Percentiles rank a stretch among this genome's conserved stretches.
Conservation (phyloP, 2,888 invertebrate genomes). For the Drosophila leonis region DNA sequence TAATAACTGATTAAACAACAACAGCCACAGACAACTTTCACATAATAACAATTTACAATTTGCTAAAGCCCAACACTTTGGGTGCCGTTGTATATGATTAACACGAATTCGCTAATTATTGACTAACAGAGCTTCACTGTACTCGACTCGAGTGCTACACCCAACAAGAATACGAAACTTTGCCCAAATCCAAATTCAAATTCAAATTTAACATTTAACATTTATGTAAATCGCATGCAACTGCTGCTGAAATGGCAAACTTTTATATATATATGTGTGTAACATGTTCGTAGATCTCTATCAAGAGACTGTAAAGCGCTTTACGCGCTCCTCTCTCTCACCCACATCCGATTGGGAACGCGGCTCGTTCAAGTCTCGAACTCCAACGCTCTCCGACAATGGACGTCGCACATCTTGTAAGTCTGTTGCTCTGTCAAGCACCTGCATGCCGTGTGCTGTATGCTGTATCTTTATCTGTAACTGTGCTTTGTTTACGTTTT, state of each 20-base stretch:
- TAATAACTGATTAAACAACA: conserved; percentile 65
- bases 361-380: conserved; percentile 69
- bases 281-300: conserved; percentile 74
- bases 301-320: conserved; percentile 83
- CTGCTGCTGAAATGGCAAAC: conserved; percentile 13
- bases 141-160: conserved; percentile 15
- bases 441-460: conserved; percentile 34
- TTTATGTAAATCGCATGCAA: conserved; percentile 57
- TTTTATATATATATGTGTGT: conserved; percentile 11
- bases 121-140: conserved; percentile 48
- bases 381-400: conserved; percentile 69
- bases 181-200: conserved; percentile 20
- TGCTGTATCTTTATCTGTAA: conserved; percentile 50
- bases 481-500: conserved; percentile 50
- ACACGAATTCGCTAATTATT: conserved; percentile 75
- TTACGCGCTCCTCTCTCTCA: conserved; percentile 83
- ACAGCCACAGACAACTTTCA: conserved; percentile 48
- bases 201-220: conserved; percentile 46
- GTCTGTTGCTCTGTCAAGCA: conserved; percentile 52
- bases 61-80: conserved; percentile 15
- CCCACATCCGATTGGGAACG: conserved; percentile 82
- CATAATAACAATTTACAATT: conserved; percentile 50
- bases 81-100: conserved; percentile 60
- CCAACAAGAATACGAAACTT: conserved; percentile 33
- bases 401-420: conserved; percentile 82